Evolutionary conservation across 2,888 invertebrate species (phyloP), one percentile per base, ranked within the genome.

Genomic region (Linnaemya vulpina): DNA sequence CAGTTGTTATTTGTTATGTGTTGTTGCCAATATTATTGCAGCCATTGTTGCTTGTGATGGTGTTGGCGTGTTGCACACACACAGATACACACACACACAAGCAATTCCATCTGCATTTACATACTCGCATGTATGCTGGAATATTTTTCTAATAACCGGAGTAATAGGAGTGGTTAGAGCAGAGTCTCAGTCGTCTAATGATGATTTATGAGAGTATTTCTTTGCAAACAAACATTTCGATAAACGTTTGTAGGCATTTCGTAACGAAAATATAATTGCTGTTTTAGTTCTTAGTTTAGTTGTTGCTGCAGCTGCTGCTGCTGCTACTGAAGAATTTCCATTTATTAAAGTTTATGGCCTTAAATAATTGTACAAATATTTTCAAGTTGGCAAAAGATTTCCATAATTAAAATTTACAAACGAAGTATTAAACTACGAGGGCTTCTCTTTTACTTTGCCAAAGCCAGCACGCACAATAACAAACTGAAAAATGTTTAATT

Each of bases 161-260:
- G 63, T 63, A 71, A 78, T 53, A 79, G 74, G 55, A 79, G 70
- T 76, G 63, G 70, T 65, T 77, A 51, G 60, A 73, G 55, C 15
- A 78, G 60, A 78, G 63, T 49, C 17, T 60, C 22, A 7, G 3
- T 43, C 22, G 35, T 65, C 25, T 82, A 76, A 82, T 82, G 55
- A 76, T 82, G 82, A 76, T 82, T 82, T 82, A 63, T 70, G 70
- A 71, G 70, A 63, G 9, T 58, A 40, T 63, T 71, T 53, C 70
- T 82, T 82, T 38, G 38, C 17, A 67, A 73, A 80, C 40, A 55
- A 40, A 62, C 76, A 71, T 55, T 74, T 65, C 82, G 76, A 76
- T 82, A 76, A 82, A 63, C 38, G 76, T 65, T 82, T 76, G 62
- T 63, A 58, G 67, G 65, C 76, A 76, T 82, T 76, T 38, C 67